A percentile compares a stretch with the other conserved stretches of the same genome.
These are phyloP conservation scores for Erythrolamprus reginae DNA, from an alignment of 2,113 vertebrate genomes.

Conservation along the genomic window DNA sequence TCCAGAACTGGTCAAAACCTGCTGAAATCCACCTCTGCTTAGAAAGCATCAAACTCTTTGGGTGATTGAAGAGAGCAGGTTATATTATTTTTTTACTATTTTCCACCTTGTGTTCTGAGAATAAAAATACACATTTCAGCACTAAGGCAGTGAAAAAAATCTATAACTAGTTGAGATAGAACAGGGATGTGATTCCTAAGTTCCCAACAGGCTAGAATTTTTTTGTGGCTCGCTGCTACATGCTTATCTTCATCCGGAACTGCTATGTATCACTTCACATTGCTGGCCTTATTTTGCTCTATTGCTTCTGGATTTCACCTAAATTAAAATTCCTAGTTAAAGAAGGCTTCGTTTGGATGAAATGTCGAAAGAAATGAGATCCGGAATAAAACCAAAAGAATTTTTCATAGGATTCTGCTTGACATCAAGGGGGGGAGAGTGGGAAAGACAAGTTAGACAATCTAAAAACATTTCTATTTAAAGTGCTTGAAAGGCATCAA, in stretches of 20 bases:
- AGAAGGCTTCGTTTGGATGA: neutral
- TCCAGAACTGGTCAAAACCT: too few species aligned
- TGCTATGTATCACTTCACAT: neutral
- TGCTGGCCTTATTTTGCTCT: neutral
- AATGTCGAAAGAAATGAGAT: neutral
- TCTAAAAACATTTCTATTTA: neutral
- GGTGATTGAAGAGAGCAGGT: neutral
- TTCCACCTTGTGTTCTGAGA: neutral
- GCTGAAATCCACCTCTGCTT: neutral
- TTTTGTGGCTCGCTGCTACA: neutral
- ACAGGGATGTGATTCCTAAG: neutral
- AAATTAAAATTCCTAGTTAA: neutral
- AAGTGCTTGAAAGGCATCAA: neutral
- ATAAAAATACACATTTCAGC: neutral
- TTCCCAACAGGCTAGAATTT: neutral
- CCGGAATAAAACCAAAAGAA: neutral
- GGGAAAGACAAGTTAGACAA: neutral
- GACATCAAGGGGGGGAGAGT: neutral
- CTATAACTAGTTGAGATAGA: neutral
- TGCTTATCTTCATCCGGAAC: neutral
- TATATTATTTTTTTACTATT: neutral
- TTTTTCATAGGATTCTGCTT: neutral
- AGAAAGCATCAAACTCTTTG: neutral
- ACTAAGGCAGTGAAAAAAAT: neutral
- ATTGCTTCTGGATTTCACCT: neutral